Evolutionary conservation across 2,888 invertebrate species (phyloP), one percentile per base, ranked within the genome.

Genomic region (Teinopalpus imperialis): DNA sequence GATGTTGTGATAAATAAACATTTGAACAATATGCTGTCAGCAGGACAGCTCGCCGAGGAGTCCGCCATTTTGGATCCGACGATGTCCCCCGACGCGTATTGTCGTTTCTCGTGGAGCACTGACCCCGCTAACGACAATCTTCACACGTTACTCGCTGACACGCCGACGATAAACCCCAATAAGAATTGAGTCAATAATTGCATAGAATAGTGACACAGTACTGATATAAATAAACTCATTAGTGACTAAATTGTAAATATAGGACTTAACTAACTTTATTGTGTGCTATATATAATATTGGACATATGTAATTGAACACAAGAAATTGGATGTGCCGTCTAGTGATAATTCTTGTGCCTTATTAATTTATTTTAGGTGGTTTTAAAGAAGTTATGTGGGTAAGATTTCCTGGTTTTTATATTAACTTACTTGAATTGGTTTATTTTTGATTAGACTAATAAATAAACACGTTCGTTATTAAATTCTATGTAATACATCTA

Each of bases 261-360:
- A 70, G 61, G 67, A 74, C 68, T 67, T 58, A 63, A 66, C 59
- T 70, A 77, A 72, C 74, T 76, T 75, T 77, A 74, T 61, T 60
- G 71, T 74, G 73, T 79, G 75, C 68, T 80, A 67, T 73, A 72
- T 63, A 49, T 32, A 68, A 63, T 67, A 67, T 66, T 67, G 74
- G 73, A 81, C 80, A 67, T 75, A 62, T 65, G 13, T 40, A 31
- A 65, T 72, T 74, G 71, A 61, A 78, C 73, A 70, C 71, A 72
- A 71, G 62, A 70, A 71, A 64, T 65, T 74, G 72, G 61, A 74
- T 78, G 77, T 82, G 77, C 76, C 73, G 68, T 80, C 72, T 87
- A 87, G 87, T 87, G 87, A 86, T 87, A 86, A 80, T 76, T 80
- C 74, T 85, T 76, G 87, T 88, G 87, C 88, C 88, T 88, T 88